Evolutionary conservation across 2,797 vertebrate species (phyloP).

Genomic region (Mycteria americana): DNA sequence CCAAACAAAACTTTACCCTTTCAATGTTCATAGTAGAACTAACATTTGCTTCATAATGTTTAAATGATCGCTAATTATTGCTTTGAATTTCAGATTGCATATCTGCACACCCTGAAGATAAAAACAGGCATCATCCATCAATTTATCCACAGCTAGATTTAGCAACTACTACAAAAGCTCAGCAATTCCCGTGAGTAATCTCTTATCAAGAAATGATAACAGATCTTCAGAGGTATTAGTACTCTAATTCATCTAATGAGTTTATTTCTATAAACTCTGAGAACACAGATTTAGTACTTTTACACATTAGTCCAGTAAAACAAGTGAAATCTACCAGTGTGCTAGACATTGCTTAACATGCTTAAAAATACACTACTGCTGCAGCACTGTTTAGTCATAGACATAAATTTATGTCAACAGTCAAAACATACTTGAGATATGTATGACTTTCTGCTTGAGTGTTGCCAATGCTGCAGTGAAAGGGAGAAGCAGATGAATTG

Average conservation of each 20-base stretch:
- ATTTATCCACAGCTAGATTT: constrained; percentile 66
- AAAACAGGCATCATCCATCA: constrained; percentile 25
- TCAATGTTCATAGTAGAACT: neutral
- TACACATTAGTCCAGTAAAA: neutral
- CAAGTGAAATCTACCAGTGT: neutral
- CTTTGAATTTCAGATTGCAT: constrained; percentile 66
- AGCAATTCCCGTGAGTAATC: constrained; percentile 65
- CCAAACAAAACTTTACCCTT: neutral
- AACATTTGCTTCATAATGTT: neutral
- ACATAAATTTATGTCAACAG: neutral
- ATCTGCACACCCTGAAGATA: constrained; percentile 34
- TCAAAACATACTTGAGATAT: neutral
- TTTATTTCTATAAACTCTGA: neutral
- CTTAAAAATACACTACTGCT: neutral
- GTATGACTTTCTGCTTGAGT: neutral
- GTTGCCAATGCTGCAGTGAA: neutral
- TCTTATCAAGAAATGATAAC: neutral
- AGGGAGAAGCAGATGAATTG: neutral
- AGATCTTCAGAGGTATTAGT: neutral
- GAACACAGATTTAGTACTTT: neutral
- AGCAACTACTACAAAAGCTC: constrained; percentile 37
- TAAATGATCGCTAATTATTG: neutral
- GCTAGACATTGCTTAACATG: neutral
- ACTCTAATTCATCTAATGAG: neutral
- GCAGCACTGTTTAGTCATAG: neutral